A percentile compares a stretch with the other conserved stretches of the same genome.
phyloP scores from a whole-genome alignment of 2,113 vertebrate species.

The Cyanocitta stelleri region DNA sequence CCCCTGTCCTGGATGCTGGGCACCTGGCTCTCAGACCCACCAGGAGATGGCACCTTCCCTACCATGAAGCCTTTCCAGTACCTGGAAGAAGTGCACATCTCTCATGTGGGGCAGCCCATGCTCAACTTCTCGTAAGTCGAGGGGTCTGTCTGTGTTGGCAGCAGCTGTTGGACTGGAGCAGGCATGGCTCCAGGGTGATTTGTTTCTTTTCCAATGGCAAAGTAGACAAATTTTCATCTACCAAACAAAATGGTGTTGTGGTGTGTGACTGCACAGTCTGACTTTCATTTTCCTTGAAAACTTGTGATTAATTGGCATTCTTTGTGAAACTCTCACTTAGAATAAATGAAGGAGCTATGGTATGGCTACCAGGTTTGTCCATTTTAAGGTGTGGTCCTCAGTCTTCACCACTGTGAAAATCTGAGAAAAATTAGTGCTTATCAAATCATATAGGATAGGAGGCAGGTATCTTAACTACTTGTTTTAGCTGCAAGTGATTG shows the following conservation, averaged over 20 bases:
- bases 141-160: neutral
- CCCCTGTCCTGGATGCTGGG: slow-evolving; percentile 93
- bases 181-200: neutral
- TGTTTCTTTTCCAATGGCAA: neutral
- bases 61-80: slow-evolving; percentile 86
- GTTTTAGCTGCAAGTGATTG: neutral
- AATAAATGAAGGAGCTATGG: neutral
- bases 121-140: slow-evolving; percentile 89
- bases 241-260: too few relatives aligned
- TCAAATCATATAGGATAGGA: neutral
- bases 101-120: slow-evolving; percentile 89
- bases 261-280: neutral
- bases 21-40: slow-evolving; percentile 88
- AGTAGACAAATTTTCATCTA: neutral
- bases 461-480: neutral
- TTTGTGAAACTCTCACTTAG: neutral
- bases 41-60: slow-evolving; percentile 82
- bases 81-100: slow-evolving; percentile 86
- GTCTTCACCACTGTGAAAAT: neutral
- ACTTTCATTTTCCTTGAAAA: neutral
- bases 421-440: neutral
- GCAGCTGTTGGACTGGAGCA: neutral
- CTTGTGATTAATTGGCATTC: neutral
- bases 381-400: neutral
- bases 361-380: neutral